Conservation (phyloP, 92 coral and sea anemone species). For the Porites divaricata region DNA sequence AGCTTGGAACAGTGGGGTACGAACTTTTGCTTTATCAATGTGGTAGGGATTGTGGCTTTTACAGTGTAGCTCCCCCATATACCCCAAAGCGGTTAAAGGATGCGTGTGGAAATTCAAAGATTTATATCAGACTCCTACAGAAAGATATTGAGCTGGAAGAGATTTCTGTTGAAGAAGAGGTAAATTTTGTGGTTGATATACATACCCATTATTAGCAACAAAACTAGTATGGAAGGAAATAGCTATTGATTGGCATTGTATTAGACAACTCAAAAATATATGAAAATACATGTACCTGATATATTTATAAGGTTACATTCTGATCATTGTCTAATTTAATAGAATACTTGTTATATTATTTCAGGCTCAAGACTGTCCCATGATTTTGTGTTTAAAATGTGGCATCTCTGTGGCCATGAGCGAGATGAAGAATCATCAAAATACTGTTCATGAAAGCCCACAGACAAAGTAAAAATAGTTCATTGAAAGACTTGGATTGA, state of each 20-base stretch:
- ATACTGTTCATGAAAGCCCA: constrained; percentile 6
- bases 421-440: constrained; percentile 20
- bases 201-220: too few species aligned
- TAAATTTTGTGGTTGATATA: constrained; percentile 8
- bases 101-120: constrained; percentile 51
- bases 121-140: constrained; percentile 58
- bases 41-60: constrained; percentile 58
- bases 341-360: background rate
- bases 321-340: too few species aligned
- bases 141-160: constrained; percentile 37
- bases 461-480: constrained; percentile 10
- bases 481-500: too few species aligned
- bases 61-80: constrained; percentile 49
- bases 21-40: constrained; percentile 57
- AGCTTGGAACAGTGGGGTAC: constrained; percentile 44
- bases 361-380: constrained; percentile 17
- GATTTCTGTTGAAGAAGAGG: constrained; percentile 28
- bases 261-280: too few species aligned
- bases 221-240: too few species aligned
- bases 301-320: too few species aligned
- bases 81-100: constrained; percentile 53
- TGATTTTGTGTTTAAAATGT: constrained; percentile 19
- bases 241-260: too few species aligned
- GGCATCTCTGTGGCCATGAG: constrained; percentile 7
- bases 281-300: background rate